These are phyloP conservation scores for Tragelaphus oryx DNA, from an alignment of 2,797 vertebrate species.

Conservation along the genomic window DNA sequence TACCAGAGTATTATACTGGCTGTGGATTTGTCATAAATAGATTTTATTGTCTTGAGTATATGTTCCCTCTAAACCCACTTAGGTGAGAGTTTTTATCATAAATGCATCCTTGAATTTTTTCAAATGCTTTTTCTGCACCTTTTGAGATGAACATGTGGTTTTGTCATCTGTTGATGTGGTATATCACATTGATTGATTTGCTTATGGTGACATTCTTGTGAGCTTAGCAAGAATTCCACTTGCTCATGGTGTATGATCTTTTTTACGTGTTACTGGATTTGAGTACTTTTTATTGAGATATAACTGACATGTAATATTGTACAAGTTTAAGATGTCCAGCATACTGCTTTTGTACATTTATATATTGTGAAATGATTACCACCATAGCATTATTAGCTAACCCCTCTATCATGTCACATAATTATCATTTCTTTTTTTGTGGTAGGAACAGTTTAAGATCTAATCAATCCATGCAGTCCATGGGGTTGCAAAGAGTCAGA, in stretches of 20 bases:
- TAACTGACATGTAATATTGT: background rate
- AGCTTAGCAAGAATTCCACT: background rate
- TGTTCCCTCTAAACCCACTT: background rate
- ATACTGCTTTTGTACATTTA: background rate
- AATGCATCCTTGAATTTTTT: background rate
- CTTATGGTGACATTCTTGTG: background rate
- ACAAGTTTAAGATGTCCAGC: background rate
- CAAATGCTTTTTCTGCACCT: background rate
- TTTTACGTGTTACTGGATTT: background rate
- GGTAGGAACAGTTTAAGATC: background rate
- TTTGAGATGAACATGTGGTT: background rate
- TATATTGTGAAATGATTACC: background rate
- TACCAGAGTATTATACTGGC: background rate
- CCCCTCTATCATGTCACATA: background rate
- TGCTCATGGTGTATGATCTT: background rate
- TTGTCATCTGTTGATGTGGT: background rate
- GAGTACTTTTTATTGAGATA: background rate
- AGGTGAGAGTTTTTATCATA: background rate
- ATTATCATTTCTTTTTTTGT: background rate
- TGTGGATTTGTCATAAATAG: background rate
- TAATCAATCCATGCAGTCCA: background rate
- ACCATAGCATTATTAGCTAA: background rate
- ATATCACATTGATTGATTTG: background rate
- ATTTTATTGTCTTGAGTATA: background rate
- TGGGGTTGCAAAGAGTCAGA: background rate